Conservation (phyloP, 1,140 invertebrate species). For the Pristionchus pacificus region DNA sequence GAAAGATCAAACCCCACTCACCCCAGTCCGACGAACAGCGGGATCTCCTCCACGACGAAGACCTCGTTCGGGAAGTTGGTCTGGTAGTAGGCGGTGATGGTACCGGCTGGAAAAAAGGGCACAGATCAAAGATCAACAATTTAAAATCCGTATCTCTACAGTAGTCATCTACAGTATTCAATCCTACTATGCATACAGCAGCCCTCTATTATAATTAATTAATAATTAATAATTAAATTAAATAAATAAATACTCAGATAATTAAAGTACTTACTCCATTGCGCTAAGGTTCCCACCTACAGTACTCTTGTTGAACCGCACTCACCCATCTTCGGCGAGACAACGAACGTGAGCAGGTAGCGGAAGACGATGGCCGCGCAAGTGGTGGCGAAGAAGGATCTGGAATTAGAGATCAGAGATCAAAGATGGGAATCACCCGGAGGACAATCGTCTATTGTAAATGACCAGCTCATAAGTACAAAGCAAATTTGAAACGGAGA, state of each 20-base stretch:
- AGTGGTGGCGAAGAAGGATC: slow-evolving; percentile 92
- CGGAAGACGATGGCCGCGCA: slow-evolving; percentile 91
- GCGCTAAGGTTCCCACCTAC: neutral
- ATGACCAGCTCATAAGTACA: neutral
- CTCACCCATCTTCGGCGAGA: slow-evolving; percentile 24
- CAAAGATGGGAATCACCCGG: too few relatives aligned
- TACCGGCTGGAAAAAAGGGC: slow-evolving; percentile 65
- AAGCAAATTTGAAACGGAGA: neutral
- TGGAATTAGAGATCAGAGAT: too few relatives aligned
- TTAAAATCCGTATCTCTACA: too few relatives aligned
- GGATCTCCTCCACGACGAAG: slow-evolving; percentile 90
- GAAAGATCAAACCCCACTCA: too few relatives aligned
- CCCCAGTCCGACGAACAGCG: slow-evolving; percentile 88
- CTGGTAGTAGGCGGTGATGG: slow-evolving; percentile 88
- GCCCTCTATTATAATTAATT: neutral
- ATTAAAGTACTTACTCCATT: neutral
- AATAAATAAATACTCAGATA: neutral
- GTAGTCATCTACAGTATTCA: slow-evolving; percentile 8
- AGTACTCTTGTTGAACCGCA: neutral
- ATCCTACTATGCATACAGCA: neutral
- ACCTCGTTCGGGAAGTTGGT: slow-evolving; percentile 90
- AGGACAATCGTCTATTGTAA: too few relatives aligned
- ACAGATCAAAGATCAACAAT: too few relatives aligned
- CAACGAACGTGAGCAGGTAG: slow-evolving; percentile 59
- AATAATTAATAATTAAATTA: neutral